Base-by-base conservation (phyloP, 2,888 invertebrate species). In the Drosophila rubida region DNA sequence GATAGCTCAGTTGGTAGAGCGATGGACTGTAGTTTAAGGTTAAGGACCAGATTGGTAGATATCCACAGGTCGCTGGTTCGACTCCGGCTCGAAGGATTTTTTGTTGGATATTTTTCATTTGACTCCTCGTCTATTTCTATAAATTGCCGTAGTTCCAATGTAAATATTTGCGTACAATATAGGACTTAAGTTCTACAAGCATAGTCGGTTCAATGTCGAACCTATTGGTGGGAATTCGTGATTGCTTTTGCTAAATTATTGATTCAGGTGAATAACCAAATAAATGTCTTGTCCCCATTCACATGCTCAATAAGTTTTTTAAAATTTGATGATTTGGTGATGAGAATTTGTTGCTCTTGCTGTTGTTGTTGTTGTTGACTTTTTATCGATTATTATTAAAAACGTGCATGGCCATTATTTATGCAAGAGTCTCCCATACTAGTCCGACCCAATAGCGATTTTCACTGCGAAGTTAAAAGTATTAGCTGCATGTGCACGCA, bases 1-100 rank as follows among this genome's bases (percentile, higher is more conserved):
- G 78, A 87, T 86, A 86, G 88, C 86, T 86, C 86, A 86, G 85
- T 77, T 88, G 85, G 85, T 87, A 85, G 83, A 87, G 83, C 83
- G 86, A 80, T 86, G 86, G 80, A 85, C 78, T 80, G 77, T 80
- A 86, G 78, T 27, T 19, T 19, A 3, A 19, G 19, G 1, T 19
- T 62, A 39, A 46, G 48, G 8, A 37, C 9, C 35, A 6, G 42
- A 8, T 41, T 42, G 23, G 23, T 44, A 59, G 67, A 60, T 39
- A 74, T 70, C 61, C 78, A 78, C 69, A 77, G 78, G 75, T 74
- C 63, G 66, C 65, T 67, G 61, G 69, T 75, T 76, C 69, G 58
- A 75, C 68, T 75, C 73, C 64, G 60, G 61, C 55, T 79, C 64
- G 76, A 75, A 75, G 66, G 66, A 76, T 53, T 42, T 6, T 35